Evolutionary conservation across 2,888 invertebrate genomes (phyloP), one percentile per base, ranked within the genome.

Genomic region (Phragmatobia fuliginosa): DNA sequence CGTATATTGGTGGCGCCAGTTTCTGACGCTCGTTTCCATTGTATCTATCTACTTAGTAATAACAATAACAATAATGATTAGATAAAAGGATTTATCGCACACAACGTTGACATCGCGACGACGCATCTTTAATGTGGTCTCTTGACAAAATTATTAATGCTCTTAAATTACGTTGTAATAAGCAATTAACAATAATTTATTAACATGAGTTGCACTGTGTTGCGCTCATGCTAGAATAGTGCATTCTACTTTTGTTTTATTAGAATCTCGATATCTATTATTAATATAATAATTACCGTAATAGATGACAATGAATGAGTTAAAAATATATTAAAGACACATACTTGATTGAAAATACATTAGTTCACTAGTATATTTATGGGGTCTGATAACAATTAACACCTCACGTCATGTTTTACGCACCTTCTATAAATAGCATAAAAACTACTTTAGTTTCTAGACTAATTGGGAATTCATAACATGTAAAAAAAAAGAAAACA

Each of bases 1-100:
- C 88, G 88, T 84, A 90, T 91, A 91, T 86, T 89, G 77, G 89
- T 89, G 91, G 91, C 91, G 91, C 91, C 91, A 88, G 85, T 81
- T 80, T 85, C 75, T 81, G 85, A 85, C 85, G 86, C 83, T 81
- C 78, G 86, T 84, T 86, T 86, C 85, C 86, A 88, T 84, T 85
- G 82, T 82, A 87, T 81, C 80, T 84, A 79, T 82, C 84, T 82
- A 80, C 78, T 82, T 74, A 77, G 80, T 82, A 83, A 83, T 83
- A 85, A 84, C 80, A 85, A 85, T 83, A 83, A 85, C 84, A 84
- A 80, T 81, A 84, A 82, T 77, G 83, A 84, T 85, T 83, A 85
- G 82, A 85, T 83, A 85, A 85, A 82, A 78, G 79, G 81, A 86
- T 86, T 84, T 86, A 86, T 83, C 80, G 82, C 72, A 81, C 81